Evolutionary conservation across 2,888 invertebrate species (phyloP), one percentile per base, ranked within the genome.

Genomic region (Sesia bembeciformis): DNA sequence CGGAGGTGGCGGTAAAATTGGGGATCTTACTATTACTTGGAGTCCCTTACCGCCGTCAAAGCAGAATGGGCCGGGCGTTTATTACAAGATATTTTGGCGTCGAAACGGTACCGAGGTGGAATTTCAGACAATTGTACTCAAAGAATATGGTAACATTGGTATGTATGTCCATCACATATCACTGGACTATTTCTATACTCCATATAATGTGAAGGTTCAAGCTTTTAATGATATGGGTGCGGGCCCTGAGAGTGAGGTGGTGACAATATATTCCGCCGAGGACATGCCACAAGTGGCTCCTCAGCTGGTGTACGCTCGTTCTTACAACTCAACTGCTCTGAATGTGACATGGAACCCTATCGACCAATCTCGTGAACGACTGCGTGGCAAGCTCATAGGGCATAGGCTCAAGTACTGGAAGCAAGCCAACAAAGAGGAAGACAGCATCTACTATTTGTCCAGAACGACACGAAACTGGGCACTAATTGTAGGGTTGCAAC

Each of bases 1-100:
- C 8, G 98, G 98, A 0, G 98, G 98, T 4, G 98, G 98, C 50
- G 98, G 98, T 6, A 98, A 98, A 81, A 96, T 97, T 59, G 98
- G 98, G 0, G 97, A 97, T 73, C 92, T 99, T 3, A 95, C 96
- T 0, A 96, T 99, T 53, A 95, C 93, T 0, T 98, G 98, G 98
- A 91, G 93, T 64, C 94, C 96, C 0, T 75, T 98, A 40, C 90
- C 92, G 58, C 82, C 92, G 0, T 91, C 95, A 58, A 93, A 97
- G 63, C 97, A 97, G 78, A 97, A 98, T 76, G 97, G 96, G 0
- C 95, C 95, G 39, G 96, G 95, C 49, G 94, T 98, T 60, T 94
- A 96, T 75, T 98, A 98, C 78, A 96, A 95, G 76, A 92, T 98
- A 61, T 98, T 94, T 74, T 98, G 96, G 95, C 93, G 95, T 58